Evolutionary conservation across 2,888 invertebrate genomes (phyloP).

Genomic region (Cheilosia vulpina): DNA sequence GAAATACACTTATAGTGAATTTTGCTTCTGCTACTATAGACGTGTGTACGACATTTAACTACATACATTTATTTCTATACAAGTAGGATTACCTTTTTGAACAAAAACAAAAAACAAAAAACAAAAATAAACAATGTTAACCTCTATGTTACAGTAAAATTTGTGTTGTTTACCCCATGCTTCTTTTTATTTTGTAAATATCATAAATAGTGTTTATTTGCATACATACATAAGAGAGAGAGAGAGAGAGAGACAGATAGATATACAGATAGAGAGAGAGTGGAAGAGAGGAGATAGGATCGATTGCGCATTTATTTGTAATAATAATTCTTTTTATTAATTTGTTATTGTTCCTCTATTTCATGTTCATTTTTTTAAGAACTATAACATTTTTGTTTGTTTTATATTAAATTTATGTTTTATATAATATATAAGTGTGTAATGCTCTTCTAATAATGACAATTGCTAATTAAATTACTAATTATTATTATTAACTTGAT

Average conservation of each 20-base stretch:
- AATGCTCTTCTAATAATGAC: slow-evolving; percentile 57
- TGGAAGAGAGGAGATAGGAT: slow-evolving; percentile 47
- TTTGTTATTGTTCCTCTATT: slow-evolving; percentile 66
- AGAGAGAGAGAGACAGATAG: not conserved
- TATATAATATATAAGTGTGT: slow-evolving; percentile 49
- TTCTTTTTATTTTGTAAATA: slow-evolving; percentile 26
- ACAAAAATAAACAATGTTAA: slow-evolving; percentile 13
- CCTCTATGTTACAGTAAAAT: slow-evolving; percentile 38
- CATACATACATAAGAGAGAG: slow-evolving; percentile 42
- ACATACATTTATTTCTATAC: slow-evolving; percentile 15
- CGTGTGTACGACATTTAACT: slow-evolving; percentile 36
- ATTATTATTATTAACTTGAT: slow-evolving; percentile 50
- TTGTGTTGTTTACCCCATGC: slow-evolving; percentile 34
- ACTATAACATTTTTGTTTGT: slow-evolving; percentile 39
- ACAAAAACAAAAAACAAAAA: not conserved
- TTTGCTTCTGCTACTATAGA: slow-evolving; percentile 6
- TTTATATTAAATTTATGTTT: slow-evolving; percentile 46
- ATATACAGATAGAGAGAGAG: not conserved
- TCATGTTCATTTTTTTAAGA: slow-evolving; percentile 57
- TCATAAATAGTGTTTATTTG: slow-evolving; percentile 38
- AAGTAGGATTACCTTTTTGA: no score
- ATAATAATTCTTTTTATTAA: slow-evolving; percentile 61
- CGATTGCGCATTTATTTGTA: slow-evolving; percentile 61
- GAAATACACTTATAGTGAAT: slow-evolving; percentile 21
- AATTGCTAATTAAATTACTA: slow-evolving; percentile 67